These are phyloP conservation scores for Euura saliciscinereae DNA, from an alignment of 1,140 invertebrate genomes.

Conservation along the genomic window DNA sequence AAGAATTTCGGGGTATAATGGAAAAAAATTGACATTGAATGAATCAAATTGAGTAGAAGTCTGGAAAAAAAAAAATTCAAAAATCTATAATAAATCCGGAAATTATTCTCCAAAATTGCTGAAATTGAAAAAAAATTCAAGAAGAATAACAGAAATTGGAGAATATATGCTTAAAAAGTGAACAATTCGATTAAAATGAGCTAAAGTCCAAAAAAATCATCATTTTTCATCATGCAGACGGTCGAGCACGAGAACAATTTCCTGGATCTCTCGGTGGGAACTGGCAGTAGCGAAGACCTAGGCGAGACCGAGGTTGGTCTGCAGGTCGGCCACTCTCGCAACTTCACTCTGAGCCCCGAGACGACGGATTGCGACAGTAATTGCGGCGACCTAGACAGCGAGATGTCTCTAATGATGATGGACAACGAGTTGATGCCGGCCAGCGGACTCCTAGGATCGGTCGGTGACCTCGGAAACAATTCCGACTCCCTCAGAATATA, in stretches of 20 bases:
- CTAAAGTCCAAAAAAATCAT: too few species aligned
- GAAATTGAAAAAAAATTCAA: too few species aligned
- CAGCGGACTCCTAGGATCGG: conserved; percentile 57
- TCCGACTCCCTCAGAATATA: conserved; percentile 65
- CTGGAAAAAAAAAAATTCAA: too few species aligned
- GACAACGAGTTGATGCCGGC: conserved; percentile 67
- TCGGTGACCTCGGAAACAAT: conserved; percentile 62
- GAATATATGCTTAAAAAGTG: too few species aligned
- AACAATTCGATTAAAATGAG: too few species aligned
- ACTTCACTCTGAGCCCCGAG: conserved; percentile 91
- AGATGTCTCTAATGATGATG: conserved; percentile 76
- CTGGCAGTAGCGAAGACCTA: conserved; percentile 71
- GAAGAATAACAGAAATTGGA: too few species aligned
- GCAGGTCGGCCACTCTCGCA: conserved; percentile 70
- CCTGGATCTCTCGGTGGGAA: conserved; percentile 68
- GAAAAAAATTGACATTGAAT: too few species aligned
- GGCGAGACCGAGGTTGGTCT: conserved; percentile 71
- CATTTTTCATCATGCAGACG: conserved; percentile 48
- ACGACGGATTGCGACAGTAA: conserved; percentile 95
- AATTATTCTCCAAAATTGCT: too few species aligned
- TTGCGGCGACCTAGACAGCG: conserved; percentile 82
- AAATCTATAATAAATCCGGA: too few species aligned
- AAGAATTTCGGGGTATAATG: too few species aligned
- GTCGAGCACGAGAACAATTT: conserved; percentile 69
- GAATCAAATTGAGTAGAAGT: too few species aligned